Evolutionary conservation across 2,888 invertebrate species (phyloP), one percentile per base, ranked within the genome.

Genomic region (Sphaeridia pumilis): DNA sequence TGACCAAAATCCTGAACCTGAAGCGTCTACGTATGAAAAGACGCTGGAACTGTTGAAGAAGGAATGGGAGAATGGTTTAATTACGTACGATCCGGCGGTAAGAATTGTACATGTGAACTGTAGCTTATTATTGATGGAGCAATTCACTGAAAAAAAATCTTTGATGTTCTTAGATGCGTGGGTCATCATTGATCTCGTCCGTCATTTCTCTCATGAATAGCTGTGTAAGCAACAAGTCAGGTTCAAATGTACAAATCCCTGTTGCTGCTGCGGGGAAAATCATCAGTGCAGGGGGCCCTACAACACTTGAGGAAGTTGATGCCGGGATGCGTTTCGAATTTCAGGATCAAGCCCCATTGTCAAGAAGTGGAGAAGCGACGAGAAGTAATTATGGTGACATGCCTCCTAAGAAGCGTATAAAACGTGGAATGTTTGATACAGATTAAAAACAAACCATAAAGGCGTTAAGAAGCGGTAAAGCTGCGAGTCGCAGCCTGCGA

Each of bases 331-430:
- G n/a, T n/a, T n/a, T n/a, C n/a, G n/a, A n/a, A n/a, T n/a, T n/a
- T n/a, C n/a, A n/a, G n/a, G n/a, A n/a, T n/a, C n/a, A n/a, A n/a
- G n/a, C n/a, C n/a, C n/a, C n/a, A n/a, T n/a, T n/a, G n/a, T n/a
- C n/a, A n/a, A n/a, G n/a, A n/a, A n/a, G n/a, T n/a, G n/a, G n/a
- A n/a, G n/a, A n/a, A n/a, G n/a, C n/a, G n/a, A n/a, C n/a, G n/a
- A n/a, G 38, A 17, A 38, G 5, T 7, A 17, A 20, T 17, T 38
- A 38, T 20, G 38, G 20, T 14, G 38, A 38, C 3, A 22, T 26
- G 27, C 49, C 49, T 3, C 49, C 49, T 3, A 49, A 49, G 24
- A 49, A 49, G 17, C 7, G 49, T 20, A 49, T 49, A n/a, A 27
- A 43, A 2, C 49, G 49, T 4, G 49, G 43, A 20, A 4, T 49